Percentiles rank a stretch among this genome's conserved stretches.
Evolutionary conservation across 2,888 invertebrate species (phyloP).

Genomic region (Thysanoteuthis rhombus): DNA sequence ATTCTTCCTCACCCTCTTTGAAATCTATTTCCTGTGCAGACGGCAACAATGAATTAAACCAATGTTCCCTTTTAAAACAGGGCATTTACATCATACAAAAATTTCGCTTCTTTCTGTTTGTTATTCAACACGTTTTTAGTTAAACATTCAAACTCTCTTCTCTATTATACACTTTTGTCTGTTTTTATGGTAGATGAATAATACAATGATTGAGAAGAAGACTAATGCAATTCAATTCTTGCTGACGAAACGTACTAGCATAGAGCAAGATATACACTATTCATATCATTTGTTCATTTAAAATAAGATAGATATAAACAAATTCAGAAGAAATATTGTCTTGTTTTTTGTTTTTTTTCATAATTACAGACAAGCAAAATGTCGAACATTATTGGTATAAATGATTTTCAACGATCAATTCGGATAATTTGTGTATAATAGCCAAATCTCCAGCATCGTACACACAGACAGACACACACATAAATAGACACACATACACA

Average conservation of each 20-base stretch:
- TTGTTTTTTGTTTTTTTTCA: too few species aligned
- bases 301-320: too few species aligned
- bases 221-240: not conserved
- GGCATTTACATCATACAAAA: conserved; percentile 12
- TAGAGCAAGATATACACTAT: not conserved
- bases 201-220: not conserved
- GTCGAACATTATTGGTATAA: too few species aligned
- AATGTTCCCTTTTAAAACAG: not conserved
- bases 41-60: not conserved
- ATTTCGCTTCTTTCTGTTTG: not conserved
- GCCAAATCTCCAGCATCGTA: too few species aligned
- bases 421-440: too few species aligned
- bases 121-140: not conserved
- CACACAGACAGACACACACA: not conserved
- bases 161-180: not conserved
- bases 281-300: too few species aligned
- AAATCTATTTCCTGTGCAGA: not conserved
- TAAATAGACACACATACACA: not conserved
- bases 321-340: too few species aligned
- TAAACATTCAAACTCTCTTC: not conserved
- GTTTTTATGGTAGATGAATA: not conserved
- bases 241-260: not conserved
- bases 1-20: not conserved
- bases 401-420: too few species aligned
- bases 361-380: too few species aligned